Base-by-base conservation (phyloP, 2,113 vertebrate genomes). In the Amphiprion percula region DNA sequence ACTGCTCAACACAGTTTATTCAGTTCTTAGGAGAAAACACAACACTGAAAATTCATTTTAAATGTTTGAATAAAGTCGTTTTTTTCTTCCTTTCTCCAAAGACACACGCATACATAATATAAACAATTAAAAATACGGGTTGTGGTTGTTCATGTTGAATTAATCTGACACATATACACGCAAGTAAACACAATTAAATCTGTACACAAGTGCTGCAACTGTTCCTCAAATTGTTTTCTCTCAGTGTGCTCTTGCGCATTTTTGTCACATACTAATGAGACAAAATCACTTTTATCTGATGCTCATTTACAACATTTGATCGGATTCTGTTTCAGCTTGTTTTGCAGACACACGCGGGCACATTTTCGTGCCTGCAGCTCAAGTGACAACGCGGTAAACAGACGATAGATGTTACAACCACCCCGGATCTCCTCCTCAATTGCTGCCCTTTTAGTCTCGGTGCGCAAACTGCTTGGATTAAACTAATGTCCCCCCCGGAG, bases 401-500 rank as follows among this genome's bases (percentile, higher is more conserved):
- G 64, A 10, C 49, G 53, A 59, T 28, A 5, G 52, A 58, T 66
- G 59, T 30, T 52, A 6, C 30, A 5, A 21, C 11, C 54, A 6
- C 19, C 24, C 21, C 62, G 16, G 67, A 2, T 76, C 56, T 65
- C 55, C 64, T 33, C 49, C 41, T 23, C 64, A 23, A 26, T 37
- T 61, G 8, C 60, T 67, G 26, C 65, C 63, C 71, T 69, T 74
- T 30, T 3, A 21, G 30, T 62, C 73, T 66, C 66, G 17, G 64
- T 12, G 64, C 24, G 68, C 55, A 76, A 80, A 62, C 82, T 81
- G 63, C 60, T 7, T 21, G 72, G 80, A 80, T 80, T 66, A 58
- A 79, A 82, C 59, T 59, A 72, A 80, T 55, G 77, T 75, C 33
- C 77, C 77, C 77, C 60, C 49, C 21, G 55, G 50, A 80, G 80